phyloP scores from a whole-genome alignment of 1,140 invertebrate species.

The Drosophila pseudoananassae region DNA sequence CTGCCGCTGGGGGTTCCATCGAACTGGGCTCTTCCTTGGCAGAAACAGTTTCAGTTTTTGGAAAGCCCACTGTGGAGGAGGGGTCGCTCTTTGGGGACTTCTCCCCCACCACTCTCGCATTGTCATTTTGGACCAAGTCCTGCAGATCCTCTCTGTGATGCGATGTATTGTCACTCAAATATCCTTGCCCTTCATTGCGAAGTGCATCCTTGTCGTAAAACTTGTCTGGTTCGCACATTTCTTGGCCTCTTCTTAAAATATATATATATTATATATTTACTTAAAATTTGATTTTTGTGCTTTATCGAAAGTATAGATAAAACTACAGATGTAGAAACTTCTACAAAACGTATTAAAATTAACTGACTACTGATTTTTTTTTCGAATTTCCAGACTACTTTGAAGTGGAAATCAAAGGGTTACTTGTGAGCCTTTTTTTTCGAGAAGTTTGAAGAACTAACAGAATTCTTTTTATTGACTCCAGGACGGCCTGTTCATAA shows the following conservation, averaged over 20 bases:
- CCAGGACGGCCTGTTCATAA: slow-evolving; percentile 90
- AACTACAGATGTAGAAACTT: not conserved
- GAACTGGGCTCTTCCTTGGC: no score
- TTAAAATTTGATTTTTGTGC: not conserved
- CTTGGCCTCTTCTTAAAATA: not conserved
- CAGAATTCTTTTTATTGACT: not conserved
- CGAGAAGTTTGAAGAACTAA: not conserved
- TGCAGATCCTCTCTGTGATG: not conserved
- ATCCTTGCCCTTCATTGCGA: not conserved
- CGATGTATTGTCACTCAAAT: not conserved
- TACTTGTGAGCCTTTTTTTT: not conserved
- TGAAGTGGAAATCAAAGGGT: not conserved
- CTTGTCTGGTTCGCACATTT: not conserved
- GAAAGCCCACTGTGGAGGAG: no score
- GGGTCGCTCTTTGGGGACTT: no score
- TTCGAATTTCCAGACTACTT: not conserved
- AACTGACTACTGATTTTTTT: not conserved
- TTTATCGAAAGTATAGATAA: not conserved
- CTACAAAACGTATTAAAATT: not conserved
- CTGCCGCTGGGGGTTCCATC: no score
- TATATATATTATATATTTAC: no score
- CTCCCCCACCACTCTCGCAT: no score
- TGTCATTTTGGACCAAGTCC: no score
- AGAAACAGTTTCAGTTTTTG: no score
- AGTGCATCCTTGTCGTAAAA: not conserved